Evolutionary conservation across 2,113 vertebrate species (phyloP), one percentile per base, ranked within the genome.

Genomic region (Oenanthe oenanthe): DNA sequence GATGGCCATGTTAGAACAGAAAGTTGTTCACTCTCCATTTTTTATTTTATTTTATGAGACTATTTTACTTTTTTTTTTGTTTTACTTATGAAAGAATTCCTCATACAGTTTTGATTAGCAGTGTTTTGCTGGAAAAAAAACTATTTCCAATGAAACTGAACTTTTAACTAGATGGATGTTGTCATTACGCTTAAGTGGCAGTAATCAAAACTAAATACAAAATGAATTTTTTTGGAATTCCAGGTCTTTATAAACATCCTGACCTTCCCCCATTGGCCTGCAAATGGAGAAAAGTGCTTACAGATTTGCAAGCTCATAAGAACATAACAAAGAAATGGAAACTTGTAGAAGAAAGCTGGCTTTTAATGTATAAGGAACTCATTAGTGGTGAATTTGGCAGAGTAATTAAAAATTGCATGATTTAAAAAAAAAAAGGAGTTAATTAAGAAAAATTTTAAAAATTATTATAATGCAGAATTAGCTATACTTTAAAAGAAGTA

Each of bases 21-120:
- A 97, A 93, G 95, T 92, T 96, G 93, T 96, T 97, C 90, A 86
- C 93, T 95, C 92, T 94, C 88, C 75, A 96, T 96, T 95, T 96
- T 94, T 97, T 95, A 97, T 76, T 94, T 96, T 81, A 78, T 92
- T 96, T 94, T 77, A 90, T 58, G 85, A 93, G 95, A 74, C 56
- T 77, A 17, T 93, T 89, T 74, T 72, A 68, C 77, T 58, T 73
- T 91, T 47, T 47, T 43, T 65, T 86, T 57, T 16, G 70, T 79
- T 93, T 76, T 24, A 43, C 72, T 96, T 94, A 86, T 47, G 56
- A 96, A 95, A 86, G 48, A 71, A 68, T 77, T 94, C 68, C 90
- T 93, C 82, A 90, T 94, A 71, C 63, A 80, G 56, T 95, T 95
- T 94, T 96, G 82, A 96, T 96, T 97, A 97, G 72, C 36, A 50